These are phyloP conservation scores for Steinernema carpocapsae DNA, from an alignment of 2,888 invertebrate genomes.

Conservation along the genomic window DNA sequence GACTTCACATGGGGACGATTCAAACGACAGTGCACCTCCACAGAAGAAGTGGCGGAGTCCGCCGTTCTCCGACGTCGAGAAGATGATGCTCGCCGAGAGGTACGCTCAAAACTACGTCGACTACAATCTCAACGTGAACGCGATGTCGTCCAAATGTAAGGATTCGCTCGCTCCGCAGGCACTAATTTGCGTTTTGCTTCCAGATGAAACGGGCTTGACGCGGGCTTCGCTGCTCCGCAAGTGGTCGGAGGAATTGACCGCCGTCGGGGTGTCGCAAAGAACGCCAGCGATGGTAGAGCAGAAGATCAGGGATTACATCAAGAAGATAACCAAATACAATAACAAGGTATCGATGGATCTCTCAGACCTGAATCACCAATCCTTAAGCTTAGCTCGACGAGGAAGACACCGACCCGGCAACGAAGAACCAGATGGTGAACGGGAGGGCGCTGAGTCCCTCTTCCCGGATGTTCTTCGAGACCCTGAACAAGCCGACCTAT, in stretches of 20 bases:
- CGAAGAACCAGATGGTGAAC: conserved; percentile 10
- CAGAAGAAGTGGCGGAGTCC: conserved; percentile 33
- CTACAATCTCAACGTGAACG: conserved; percentile 27
- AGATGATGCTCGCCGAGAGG: conserved; percentile 31
- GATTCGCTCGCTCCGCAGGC: not conserved
- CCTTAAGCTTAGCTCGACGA: conserved; percentile 20
- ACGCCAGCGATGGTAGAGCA: conserved; percentile 26
- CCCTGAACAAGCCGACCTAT: conserved; percentile 29
- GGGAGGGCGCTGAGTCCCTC: conserved; percentile 9
- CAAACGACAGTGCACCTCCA: conserved; percentile 26
- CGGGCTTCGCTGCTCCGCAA: conserved; percentile 15
- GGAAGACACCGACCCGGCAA: conserved; percentile 4
- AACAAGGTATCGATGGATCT: conserved; percentile 1
- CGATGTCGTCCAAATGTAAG: conserved; percentile 28
- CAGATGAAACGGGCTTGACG: conserved; percentile 27
- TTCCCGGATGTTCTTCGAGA: conserved; percentile 22
- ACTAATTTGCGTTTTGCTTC: not conserved
- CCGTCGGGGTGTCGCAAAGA: conserved; percentile 20
- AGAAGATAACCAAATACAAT: conserved; percentile 29
- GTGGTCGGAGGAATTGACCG: conserved; percentile 28
- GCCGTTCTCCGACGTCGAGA: conserved; percentile 23
- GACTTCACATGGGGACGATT: conserved; percentile 11
- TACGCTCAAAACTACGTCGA: conserved; percentile 26
- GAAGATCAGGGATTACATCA: conserved; percentile 33
- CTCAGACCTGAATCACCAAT: too few species aligned